These are phyloP conservation scores for Drosophila murphyi DNA, from an alignment of 1,140 invertebrate genomes.

Conservation along the genomic window DNA sequence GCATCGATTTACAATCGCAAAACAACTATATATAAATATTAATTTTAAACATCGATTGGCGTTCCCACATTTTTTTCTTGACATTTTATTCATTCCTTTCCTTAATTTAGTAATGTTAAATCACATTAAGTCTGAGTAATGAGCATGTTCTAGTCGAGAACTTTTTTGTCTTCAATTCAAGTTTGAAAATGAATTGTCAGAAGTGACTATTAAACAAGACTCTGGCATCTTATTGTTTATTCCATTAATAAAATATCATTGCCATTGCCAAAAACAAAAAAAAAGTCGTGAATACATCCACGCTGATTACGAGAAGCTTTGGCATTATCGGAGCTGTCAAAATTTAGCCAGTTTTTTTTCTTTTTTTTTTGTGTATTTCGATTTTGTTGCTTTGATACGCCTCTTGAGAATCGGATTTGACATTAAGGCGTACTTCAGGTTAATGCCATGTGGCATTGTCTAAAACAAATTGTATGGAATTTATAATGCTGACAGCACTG, in stretches of 20 bases:
- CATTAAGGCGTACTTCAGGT: constrained; percentile 65
- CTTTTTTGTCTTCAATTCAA: too few species aligned
- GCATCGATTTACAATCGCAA: too few species aligned
- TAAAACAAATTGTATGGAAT: constrained; percentile 51
- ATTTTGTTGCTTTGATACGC: constrained; percentile 18
- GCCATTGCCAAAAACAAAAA: constrained; percentile 17
- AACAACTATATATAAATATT: too few species aligned
- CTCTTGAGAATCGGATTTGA: constrained; percentile 60
- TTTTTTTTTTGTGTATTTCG: constrained; percentile 3
- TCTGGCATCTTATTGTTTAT: background rate
- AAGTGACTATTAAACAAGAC: background rate
- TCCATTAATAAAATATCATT: constrained; percentile 14
- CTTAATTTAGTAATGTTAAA: too few species aligned
- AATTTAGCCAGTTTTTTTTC: constrained; percentile 33
- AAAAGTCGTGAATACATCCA: constrained; percentile 10
- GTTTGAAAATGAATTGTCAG: too few species aligned
- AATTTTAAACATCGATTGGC: too few species aligned
- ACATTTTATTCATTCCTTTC: too few species aligned
- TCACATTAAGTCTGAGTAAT: too few species aligned
- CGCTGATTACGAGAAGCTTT: background rate
- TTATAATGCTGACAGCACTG: constrained; percentile 18
- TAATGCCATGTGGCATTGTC: constrained; percentile 59
- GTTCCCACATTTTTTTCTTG: too few species aligned
- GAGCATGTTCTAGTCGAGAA: too few species aligned
- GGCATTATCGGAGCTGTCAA: constrained; percentile 18